Evolutionary conservation across 2,113 vertebrate genomes (phyloP).

Genomic region (Chloebia gouldiae): DNA sequence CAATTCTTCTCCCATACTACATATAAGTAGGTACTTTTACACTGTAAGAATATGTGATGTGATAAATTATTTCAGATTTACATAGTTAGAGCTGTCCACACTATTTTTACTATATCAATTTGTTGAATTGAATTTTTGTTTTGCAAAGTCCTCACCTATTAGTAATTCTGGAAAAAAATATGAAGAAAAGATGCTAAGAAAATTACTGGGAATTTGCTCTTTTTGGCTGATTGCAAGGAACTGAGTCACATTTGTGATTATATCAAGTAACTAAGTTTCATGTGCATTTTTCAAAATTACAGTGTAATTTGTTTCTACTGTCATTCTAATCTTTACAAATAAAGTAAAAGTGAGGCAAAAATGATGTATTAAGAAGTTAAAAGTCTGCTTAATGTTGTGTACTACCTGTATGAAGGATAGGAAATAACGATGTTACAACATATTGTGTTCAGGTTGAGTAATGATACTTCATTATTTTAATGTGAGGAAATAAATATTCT

Average conservation of each 20-base stretch:
- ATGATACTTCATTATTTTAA: not conserved
- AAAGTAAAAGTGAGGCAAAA: not conserved
- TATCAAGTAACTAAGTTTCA: not conserved
- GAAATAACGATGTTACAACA: not conserved
- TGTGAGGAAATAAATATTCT: not conserved
- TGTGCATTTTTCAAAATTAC: not conserved
- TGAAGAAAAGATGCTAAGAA: not conserved
- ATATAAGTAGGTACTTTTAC: not conserved
- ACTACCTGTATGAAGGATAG: not conserved
- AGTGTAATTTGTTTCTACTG: not conserved
- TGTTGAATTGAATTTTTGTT: not conserved
- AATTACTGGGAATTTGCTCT: not conserved
- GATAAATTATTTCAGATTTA: not conserved
- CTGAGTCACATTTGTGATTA: not conserved
- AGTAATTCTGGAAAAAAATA: not conserved
- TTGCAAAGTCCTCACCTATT: not conserved
- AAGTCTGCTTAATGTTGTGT: not conserved
- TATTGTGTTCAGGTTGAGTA: not conserved
- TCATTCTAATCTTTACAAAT: not conserved
- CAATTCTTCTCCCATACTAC: not conserved
- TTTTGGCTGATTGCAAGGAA: not conserved
- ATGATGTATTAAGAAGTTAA: not conserved
- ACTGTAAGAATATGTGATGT: not conserved
- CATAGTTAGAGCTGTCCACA: not conserved
- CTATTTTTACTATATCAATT: not conserved